Evolutionary conservation across 2,888 invertebrate genomes (phyloP).

Genomic region (Cryptops parisi): DNA sequence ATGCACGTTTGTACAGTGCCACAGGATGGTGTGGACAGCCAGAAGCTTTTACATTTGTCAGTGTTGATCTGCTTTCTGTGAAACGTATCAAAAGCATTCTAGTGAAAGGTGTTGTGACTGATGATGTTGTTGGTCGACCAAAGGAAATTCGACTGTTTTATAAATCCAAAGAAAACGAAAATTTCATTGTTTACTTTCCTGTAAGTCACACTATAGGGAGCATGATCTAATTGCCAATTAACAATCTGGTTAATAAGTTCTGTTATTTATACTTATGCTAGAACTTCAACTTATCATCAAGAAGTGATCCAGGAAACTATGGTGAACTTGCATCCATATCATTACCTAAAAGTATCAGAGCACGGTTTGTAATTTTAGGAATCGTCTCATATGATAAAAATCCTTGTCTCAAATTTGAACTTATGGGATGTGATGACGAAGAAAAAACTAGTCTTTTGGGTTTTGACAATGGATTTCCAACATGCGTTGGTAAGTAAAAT

Average conservation of each 20-base stretch:
- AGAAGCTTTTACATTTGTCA: constrained; percentile 89
- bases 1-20: constrained; percentile 76
- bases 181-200: constrained; percentile 93
- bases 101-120: constrained; percentile 87
- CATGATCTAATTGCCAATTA: background rate
- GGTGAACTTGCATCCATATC: constrained; percentile 94
- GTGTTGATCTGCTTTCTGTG: constrained; percentile 86
- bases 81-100: constrained; percentile 82
- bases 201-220: constrained; percentile 24
- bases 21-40: constrained; percentile 90
- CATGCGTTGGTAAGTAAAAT: constrained; percentile 57
- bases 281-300: constrained; percentile 84
- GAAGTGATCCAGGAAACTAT: constrained; percentile 81
- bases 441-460: constrained; percentile 66
- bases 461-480: constrained; percentile 83
- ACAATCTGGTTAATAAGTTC: background rate
- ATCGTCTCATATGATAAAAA: constrained; percentile 95
- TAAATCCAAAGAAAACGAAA: constrained; percentile 83
- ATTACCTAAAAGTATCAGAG: constrained; percentile 81
- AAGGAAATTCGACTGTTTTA: constrained; percentile 95
- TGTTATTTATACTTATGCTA: constrained; percentile 16
- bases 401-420: constrained; percentile 86
- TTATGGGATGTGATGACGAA: constrained; percentile 84
- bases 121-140: constrained; percentile 86
- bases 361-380: constrained; percentile 82